Evolutionary conservation across 2,113 vertebrate genomes (phyloP).

Genomic region (Gobius niger): DNA sequence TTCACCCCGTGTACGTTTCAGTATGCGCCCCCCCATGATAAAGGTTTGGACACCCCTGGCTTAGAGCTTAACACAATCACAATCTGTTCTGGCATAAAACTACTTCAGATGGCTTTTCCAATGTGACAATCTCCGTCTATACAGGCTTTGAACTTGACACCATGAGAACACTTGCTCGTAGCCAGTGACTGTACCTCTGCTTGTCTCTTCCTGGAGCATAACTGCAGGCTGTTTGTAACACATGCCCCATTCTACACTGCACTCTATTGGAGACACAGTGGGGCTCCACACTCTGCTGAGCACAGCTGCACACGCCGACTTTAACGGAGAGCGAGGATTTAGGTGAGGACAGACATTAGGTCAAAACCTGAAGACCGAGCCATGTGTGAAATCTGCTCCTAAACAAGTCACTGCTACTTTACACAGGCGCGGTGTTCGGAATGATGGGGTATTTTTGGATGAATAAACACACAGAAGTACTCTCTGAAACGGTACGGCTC

Average conservation of each 20-base stretch:
- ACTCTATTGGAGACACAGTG: conserved; percentile 51
- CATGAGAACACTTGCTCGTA: background rate
- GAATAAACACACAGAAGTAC: conserved; percentile 2
- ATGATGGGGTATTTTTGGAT: background rate
- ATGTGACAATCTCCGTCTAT: no score
- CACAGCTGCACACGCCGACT: conserved; percentile 34
- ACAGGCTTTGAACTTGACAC: background rate
- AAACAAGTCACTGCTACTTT: background rate
- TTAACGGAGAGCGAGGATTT: conserved; percentile 37
- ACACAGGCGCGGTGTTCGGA: background rate
- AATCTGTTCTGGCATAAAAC: no score
- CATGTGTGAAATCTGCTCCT: background rate
- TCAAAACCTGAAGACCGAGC: background rate
- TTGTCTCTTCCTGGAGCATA: conserved; percentile 25
- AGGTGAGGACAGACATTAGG: conserved; percentile 28
- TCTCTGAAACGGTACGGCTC: background rate
- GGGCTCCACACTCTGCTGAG: conserved; percentile 37
- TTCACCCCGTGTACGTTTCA: no score
- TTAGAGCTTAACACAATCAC: no score
- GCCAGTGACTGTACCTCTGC: conserved; percentile 10
- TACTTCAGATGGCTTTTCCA: no score
- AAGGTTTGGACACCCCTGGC: no score
- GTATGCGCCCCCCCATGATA: no score
- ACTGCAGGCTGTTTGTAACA: conserved; percentile 39
- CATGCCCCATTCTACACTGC: conserved; percentile 43